A percentile compares a stretch with the other conserved stretches of the same genome.
Conservation (phyloP, 2,113 vertebrate genomes). For the Pterocles burchelli region DNA sequence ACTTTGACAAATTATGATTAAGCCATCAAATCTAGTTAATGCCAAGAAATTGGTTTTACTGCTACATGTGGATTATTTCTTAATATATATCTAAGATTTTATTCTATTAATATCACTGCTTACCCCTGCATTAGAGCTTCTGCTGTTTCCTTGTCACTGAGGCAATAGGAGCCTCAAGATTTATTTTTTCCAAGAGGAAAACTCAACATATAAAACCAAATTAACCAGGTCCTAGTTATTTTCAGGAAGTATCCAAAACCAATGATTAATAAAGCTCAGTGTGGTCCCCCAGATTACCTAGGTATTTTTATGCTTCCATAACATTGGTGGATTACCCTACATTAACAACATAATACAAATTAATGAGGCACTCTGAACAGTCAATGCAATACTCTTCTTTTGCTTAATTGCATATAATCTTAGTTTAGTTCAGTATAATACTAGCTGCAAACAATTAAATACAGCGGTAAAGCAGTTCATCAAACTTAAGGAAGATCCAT, state of each 20-base stretch:
- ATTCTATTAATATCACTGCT: neutral
- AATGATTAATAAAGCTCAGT: neutral
- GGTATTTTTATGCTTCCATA: slow-evolving; percentile 19
- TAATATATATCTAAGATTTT: neutral
- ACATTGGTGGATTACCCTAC: neutral
- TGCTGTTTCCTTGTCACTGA: neutral
- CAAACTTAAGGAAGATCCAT: slow-evolving; percentile 61
- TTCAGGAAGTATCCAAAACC: neutral
- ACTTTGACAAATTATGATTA: neutral
- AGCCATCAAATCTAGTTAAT: neutral
- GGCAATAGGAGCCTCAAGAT: neutral
- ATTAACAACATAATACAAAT: slow-evolving; percentile 56
- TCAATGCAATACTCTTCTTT: neutral
- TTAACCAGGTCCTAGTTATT: neutral
- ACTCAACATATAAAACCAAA: neutral
- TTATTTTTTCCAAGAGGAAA: neutral
- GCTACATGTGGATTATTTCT: neutral
- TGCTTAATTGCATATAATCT: slow-evolving; percentile 66
- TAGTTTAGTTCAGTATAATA: slow-evolving; percentile 53
- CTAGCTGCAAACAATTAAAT: slow-evolving; percentile 66
- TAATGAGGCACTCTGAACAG: slow-evolving; percentile 44
- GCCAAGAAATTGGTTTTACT: neutral
- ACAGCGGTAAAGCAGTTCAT: slow-evolving; percentile 55
- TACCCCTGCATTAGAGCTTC: neutral
- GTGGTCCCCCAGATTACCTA: neutral